A percentile compares a stretch with the other conserved stretches of the same genome.
These are phyloP conservation scores for Tauraco erythrolophus DNA, from an alignment of 2,113 vertebrate genomes.

Conservation along the genomic window DNA sequence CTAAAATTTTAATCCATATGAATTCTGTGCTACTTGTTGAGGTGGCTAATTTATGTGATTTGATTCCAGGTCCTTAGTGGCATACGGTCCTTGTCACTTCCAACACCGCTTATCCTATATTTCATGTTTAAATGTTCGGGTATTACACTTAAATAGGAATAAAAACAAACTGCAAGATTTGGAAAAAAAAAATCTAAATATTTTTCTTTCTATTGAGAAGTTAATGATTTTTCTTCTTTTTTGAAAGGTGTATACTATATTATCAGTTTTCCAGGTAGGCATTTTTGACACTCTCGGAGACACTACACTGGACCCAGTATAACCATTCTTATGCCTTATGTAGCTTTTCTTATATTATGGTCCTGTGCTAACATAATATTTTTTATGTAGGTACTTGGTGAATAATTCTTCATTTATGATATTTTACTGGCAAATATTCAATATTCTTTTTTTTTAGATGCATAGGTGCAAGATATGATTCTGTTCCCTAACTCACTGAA, in stretches of 20 bases:
- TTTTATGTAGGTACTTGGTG: neutral
- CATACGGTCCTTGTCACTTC: neutral
- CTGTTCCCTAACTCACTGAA: neutral
- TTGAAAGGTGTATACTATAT: neutral
- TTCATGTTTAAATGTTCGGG: neutral
- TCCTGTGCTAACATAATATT: neutral
- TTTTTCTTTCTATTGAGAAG: neutral
- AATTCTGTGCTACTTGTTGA: neutral
- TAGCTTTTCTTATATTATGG: neutral
- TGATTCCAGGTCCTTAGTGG: neutral
- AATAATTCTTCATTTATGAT: neutral
- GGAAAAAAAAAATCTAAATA: neutral
- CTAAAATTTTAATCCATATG: neutral
- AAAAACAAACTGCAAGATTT: neutral
- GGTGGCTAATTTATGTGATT: neutral
- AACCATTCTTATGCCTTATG: neutral
- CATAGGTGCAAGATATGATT: neutral
- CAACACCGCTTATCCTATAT: neutral
- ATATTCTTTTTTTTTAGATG: neutral
- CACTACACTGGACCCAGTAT: neutral
- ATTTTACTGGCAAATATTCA: neutral
- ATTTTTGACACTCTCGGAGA: neutral
- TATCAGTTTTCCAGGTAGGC: neutral
- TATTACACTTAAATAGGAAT: neutral
- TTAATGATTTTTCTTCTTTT: neutral